Base-by-base conservation (phyloP, 92 coral and sea anemone genomes). In the Porites rus region DNA sequence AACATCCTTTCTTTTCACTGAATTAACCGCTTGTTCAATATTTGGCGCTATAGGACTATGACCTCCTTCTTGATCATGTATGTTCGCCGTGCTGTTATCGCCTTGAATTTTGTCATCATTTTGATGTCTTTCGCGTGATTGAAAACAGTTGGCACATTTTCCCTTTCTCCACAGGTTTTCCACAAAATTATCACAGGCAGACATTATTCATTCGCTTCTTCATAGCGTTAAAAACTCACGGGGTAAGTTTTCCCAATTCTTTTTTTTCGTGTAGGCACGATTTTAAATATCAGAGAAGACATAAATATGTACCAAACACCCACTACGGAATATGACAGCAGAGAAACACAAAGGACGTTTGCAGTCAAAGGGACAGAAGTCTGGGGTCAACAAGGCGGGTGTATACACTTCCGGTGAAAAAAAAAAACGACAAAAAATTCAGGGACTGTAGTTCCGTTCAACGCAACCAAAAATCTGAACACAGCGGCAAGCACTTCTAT, bases 111-210 rank as follows among this genome's bases (percentile, higher is more conserved):
- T 61, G 63, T 13, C 76, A 24, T 13, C 65, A 56, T 72, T 54
- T 65, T 75, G 65, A 75, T 95, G 98, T 65, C 84, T 87, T 1
- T 71, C 91, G 20, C 87, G 84, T 7, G 98, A 75, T 54, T 94
- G 91, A 88, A 95, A 95, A 83, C 98, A 95, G 80, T 95, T 95
- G 66, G 95, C 81, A 69, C 98, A 95, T 83, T 95, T 95, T 61
- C 98, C 98, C 68, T 93, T 95, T 68, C 92, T 95, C 98, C 98
- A 95, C 24, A 94, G 86, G 58, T 95, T 91, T 76, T 95, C 98
- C 6, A 90, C 98, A 89, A 92, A 95, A 86, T 91, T 95, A 65
- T 91, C 83, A 74, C 98, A 95, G 65, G 77, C 87, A 66, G 98
- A 86, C 98, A 95, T 94, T 69, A 59, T 81, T 83, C 77, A 14